Evolutionary conservation across 2,888 invertebrate species (phyloP).

Genomic region (Troilus luridus): DNA sequence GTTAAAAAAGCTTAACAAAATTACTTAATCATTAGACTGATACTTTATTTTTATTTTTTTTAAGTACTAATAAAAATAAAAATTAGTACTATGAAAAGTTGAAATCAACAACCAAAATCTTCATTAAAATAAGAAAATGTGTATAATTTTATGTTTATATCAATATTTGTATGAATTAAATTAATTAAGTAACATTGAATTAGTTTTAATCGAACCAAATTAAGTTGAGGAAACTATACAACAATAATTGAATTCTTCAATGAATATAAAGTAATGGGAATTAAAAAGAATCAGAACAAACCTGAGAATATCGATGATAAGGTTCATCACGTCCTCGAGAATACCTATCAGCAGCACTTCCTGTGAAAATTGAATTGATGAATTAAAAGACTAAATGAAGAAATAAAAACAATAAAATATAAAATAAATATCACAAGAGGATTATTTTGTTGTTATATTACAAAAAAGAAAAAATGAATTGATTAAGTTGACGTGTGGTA

Average conservation of each 20-base stretch:
- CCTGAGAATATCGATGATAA: constrained; percentile 57
- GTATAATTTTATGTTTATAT: too few relatives aligned
- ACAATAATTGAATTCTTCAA: background rate
- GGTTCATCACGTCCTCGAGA: constrained; percentile 54
- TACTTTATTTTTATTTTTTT: too few relatives aligned
- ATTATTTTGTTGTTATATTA: background rate
- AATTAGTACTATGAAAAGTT: too few relatives aligned
- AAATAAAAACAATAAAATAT: background rate
- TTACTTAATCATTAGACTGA: too few relatives aligned
- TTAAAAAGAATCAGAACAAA: background rate
- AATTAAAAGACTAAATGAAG: background rate
- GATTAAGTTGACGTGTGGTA: too few relatives aligned
- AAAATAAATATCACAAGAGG: background rate
- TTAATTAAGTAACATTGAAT: too few relatives aligned
- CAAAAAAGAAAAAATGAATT: too few relatives aligned
- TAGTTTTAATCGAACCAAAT: background rate
- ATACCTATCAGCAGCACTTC: constrained; percentile 53
- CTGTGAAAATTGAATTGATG: background rate
- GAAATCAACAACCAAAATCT: too few relatives aligned
- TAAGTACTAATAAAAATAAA: too few relatives aligned
- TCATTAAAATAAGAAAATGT: too few relatives aligned
- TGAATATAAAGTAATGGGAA: background rate
- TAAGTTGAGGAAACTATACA: background rate
- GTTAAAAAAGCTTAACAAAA: too few relatives aligned
- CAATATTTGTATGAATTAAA: too few relatives aligned